Evolutionary conservation across 2,113 vertebrate genomes (phyloP).

Genomic region (Oreochromis aureus): DNA sequence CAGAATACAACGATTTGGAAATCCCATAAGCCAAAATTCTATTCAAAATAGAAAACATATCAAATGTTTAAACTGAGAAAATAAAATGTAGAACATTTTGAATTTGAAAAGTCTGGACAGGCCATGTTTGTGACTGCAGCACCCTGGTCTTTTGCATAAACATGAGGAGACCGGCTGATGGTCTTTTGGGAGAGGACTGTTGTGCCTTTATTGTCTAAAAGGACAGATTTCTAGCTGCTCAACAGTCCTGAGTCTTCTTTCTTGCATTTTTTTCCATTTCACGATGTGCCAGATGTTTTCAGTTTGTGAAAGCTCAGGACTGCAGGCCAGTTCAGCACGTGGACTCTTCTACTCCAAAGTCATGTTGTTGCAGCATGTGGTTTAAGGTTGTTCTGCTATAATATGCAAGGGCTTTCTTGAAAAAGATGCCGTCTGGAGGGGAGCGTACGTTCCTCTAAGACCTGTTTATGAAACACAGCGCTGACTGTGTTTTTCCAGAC

Average conservation of each 20-base stretch:
- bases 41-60: neutral
- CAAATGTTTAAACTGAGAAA: neutral
- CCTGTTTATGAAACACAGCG: neutral
- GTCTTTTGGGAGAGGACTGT: too few relatives aligned
- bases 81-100: neutral
- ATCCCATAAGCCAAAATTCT: neutral
- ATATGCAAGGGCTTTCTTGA: neutral
- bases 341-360: neutral
- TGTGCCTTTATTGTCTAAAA: too few relatives aligned
- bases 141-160: too few relatives aligned
- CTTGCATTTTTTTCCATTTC: too few relatives aligned
- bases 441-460: neutral
- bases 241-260: too few relatives aligned
- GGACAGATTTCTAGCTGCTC: too few relatives aligned
- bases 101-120: too few relatives aligned
- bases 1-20: neutral
- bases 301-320: neutral
- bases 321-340: neutral
- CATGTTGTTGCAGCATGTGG: neutral
- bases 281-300: too few relatives aligned
- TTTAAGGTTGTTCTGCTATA: neutral
- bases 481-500: neutral
- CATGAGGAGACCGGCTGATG: too few relatives aligned
- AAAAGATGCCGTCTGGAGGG: neutral
- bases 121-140: too few relatives aligned